phyloP scores from a whole-genome alignment of 2,113 vertebrate genomes.

The Oxyura jamaicensis region DNA sequence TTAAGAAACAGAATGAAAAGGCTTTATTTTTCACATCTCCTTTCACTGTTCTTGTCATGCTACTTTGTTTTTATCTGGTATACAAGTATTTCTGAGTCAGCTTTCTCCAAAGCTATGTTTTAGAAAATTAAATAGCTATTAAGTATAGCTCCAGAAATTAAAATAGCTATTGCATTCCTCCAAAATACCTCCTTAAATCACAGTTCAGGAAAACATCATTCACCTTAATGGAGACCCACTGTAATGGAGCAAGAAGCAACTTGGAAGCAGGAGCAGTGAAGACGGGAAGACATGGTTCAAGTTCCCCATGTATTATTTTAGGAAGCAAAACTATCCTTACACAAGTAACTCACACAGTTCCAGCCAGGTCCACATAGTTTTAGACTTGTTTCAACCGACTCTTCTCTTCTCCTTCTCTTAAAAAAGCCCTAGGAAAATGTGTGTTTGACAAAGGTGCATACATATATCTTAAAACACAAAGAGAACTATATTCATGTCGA shows the following conservation, averaged over 20 bases:
- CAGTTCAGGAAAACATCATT: constrained; percentile 65
- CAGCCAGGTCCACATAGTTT: background rate
- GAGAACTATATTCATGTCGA: background rate
- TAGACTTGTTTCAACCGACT: constrained; percentile 4
- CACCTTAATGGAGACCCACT: constrained; percentile 58
- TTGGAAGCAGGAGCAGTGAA: constrained; percentile 20
- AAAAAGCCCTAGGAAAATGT: background rate
- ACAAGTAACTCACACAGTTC: constrained; percentile 1
- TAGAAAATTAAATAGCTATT: constrained; percentile 37
- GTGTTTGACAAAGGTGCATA: background rate
- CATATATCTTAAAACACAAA: background rate
- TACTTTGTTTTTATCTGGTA: background rate
- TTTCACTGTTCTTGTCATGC: background rate
- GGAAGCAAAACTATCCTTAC: constrained; percentile 52
- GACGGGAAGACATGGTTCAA: constrained; percentile 43
- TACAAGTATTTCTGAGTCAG: constrained; percentile 35
- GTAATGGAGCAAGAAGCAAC: constrained; percentile 63
- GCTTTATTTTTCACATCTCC: background rate
- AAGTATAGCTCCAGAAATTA: constrained; percentile 35
- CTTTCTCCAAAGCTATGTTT: constrained; percentile 6
- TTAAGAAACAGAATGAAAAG: background rate
- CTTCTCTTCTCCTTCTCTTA: background rate
- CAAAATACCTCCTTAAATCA: constrained; percentile 42
- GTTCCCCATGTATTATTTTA: constrained; percentile 41
- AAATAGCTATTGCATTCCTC: constrained; percentile 10